phyloP scores from a whole-genome alignment of 1,140 invertebrate genomes.

The Lordiphosa clarofinis region DNA sequence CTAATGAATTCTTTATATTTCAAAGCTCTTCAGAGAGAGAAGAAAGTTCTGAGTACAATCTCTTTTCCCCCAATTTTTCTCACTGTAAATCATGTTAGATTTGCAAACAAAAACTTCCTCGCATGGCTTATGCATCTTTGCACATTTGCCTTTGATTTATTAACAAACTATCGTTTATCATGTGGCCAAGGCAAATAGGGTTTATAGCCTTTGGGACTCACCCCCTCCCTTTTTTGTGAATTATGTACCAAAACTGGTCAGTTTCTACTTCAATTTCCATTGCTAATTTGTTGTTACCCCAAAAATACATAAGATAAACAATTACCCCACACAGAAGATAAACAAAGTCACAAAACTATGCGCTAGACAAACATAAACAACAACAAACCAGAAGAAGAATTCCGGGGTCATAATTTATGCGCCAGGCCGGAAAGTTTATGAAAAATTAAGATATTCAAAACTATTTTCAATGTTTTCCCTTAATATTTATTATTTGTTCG shows the following conservation, averaged over 20 bases:
- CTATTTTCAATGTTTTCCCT: neutral
- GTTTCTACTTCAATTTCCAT: conserved; percentile 33
- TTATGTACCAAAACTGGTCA: conserved; percentile 23
- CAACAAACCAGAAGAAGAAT: conserved; percentile 10
- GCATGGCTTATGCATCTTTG: neutral
- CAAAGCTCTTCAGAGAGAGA: no score
- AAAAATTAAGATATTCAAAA: conserved; percentile 62
- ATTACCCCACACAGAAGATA: conserved; percentile 26
- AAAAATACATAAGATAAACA: conserved; percentile 41
- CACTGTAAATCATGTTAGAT: no score
- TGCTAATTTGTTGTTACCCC: conserved; percentile 36
- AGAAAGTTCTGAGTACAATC: no score
- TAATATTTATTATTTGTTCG: conserved; percentile 33
- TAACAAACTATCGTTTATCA: conserved; percentile 74
- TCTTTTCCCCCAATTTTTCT: no score
- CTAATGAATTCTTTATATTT: no score
- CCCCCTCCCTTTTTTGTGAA: conserved; percentile 1
- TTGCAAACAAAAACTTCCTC: neutral
- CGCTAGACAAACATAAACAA: conserved; percentile 26
- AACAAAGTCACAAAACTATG: conserved; percentile 50
- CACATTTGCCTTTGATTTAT: conserved; percentile 58
- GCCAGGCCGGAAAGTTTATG: conserved; percentile 30
- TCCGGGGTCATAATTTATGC: conserved; percentile 3
- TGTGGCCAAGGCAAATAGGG: conserved; percentile 59
- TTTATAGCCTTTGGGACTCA: conserved; percentile 44